Evolutionary conservation across 2,888 invertebrate species (phyloP).

Genomic region (Tetranychus truncatus): DNA sequence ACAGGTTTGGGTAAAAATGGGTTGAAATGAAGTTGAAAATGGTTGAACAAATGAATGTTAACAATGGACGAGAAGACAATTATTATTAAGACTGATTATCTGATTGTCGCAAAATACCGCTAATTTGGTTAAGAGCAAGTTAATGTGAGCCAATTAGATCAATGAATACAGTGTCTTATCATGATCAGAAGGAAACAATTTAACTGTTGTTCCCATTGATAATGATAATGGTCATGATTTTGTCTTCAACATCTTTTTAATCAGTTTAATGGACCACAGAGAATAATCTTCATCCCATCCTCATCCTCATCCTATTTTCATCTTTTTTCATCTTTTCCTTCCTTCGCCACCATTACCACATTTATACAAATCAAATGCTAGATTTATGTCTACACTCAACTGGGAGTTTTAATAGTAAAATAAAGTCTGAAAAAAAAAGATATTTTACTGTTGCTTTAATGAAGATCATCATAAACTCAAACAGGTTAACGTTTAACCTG

Average conservation of each 20-base stretch:
- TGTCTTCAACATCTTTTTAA: background rate
- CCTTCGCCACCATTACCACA: background rate
- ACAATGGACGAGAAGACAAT: too few species aligned
- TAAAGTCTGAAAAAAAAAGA: too few species aligned
- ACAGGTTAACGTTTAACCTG: too few species aligned
- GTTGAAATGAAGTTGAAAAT: too few species aligned
- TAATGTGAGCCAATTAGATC: background rate
- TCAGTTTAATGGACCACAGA: constrained; percentile 1
- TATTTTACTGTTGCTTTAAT: too few species aligned
- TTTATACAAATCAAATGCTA: background rate
- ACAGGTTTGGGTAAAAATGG: too few species aligned
- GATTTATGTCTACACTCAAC: too few species aligned
- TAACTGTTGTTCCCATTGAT: background rate
- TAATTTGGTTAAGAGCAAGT: background rate
- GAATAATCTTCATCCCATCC: background rate
- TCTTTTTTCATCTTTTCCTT: background rate
- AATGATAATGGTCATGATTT: background rate
- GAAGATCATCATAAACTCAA: too few species aligned
- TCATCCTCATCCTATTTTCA: constrained; percentile 4
- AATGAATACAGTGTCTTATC: background rate
- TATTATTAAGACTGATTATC: background rate
- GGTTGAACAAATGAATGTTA: too few species aligned
- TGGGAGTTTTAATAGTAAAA: too few species aligned
- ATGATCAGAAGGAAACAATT: background rate
- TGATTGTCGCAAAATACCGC: background rate